Percentiles rank a stretch among this genome's conserved stretches.
These are phyloP conservation scores for Trachelus tabidus DNA, from an alignment of 2,888 invertebrate genomes.

Conservation along the genomic window DNA sequence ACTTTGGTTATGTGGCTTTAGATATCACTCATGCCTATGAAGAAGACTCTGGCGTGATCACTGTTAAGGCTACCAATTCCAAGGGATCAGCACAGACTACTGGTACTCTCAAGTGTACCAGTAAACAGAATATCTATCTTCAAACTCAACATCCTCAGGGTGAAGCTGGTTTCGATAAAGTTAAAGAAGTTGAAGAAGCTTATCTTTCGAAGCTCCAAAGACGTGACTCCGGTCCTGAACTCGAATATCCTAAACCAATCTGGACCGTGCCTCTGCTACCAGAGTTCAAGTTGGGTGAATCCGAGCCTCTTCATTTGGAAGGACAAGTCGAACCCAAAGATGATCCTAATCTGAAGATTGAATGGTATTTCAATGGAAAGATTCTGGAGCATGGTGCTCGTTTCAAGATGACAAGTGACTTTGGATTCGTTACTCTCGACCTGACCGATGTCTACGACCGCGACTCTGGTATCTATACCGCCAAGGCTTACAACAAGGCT, in stretches of 20 bases:
- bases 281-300: slow-evolving; percentile 84
- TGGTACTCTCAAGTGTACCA: slow-evolving; percentile 86
- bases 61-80: slow-evolving; percentile 88
- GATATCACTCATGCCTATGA: slow-evolving; percentile 89
- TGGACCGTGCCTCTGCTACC: slow-evolving; percentile 86
- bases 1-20: slow-evolving; percentile 95
- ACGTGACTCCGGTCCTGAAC: slow-evolving; percentile 78
- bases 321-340: slow-evolving; percentile 95
- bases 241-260: slow-evolving; percentile 84
- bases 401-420: slow-evolving; percentile 93
- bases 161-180: slow-evolving; percentile 86
- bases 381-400: slow-evolving; percentile 86
- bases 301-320: slow-evolving; percentile 90
- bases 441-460: slow-evolving; percentile 91
- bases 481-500: slow-evolving; percentile 87
- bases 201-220: slow-evolving; percentile 78
- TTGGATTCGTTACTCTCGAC: slow-evolving; percentile 96
- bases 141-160: slow-evolving; percentile 98
- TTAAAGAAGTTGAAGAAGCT: slow-evolving; percentile 89
- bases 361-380: slow-evolving; percentile 96
- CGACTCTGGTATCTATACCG: slow-evolving; percentile 94
- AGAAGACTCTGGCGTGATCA: slow-evolving; percentile 93
- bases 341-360: slow-evolving; percentile 89
- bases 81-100: slow-evolving; percentile 92
- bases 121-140: slow-evolving; percentile 81